Evolutionary conservation across 1,140 invertebrate species (phyloP).

Genomic region (Copidosoma floridanum): DNA sequence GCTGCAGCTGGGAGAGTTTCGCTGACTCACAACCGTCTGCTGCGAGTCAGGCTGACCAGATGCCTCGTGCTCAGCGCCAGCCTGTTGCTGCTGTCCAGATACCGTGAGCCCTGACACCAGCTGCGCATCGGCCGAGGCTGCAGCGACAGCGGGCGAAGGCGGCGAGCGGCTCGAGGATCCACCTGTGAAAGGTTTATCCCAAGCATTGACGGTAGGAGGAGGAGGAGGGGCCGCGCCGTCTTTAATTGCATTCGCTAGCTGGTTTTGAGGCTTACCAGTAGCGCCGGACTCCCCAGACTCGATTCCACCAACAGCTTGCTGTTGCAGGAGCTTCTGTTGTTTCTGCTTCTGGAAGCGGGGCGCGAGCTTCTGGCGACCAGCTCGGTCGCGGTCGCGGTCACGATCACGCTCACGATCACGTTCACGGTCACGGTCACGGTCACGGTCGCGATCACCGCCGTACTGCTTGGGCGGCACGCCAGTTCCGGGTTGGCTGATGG

Average conservation of each 20-base stretch:
- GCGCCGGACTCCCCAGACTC: constrained; percentile 48
- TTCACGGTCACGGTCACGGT: too few relatives aligned
- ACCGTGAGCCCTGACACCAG: constrained; percentile 40
- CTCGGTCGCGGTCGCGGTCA: too few relatives aligned
- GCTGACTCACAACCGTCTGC: constrained; percentile 57
- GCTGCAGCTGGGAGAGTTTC: constrained; percentile 56
- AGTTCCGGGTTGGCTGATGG: constrained; percentile 52
- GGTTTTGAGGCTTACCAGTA: constrained; percentile 41
- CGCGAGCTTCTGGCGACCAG: constrained; percentile 62
- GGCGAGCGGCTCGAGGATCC: constrained; percentile 60
- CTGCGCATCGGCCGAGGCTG: constrained; percentile 43
- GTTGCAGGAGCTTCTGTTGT: constrained; percentile 57
- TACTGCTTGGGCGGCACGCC: constrained; percentile 51
- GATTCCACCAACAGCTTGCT: constrained; percentile 44
- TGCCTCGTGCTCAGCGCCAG: constrained; percentile 6
- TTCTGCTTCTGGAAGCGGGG: constrained; percentile 80
- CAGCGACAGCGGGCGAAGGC: constrained; percentile 44
- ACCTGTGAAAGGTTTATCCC: constrained; percentile 79
- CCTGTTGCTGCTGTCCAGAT: constrained; percentile 1
- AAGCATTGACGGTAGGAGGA: constrained; percentile 73
- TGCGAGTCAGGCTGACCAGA: constrained; percentile 45
- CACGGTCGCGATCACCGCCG: constrained; percentile 63
- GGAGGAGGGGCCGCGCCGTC: constrained; percentile 61
- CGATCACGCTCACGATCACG: too few relatives aligned
- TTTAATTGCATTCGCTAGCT: constrained; percentile 44